Base-by-base conservation (phyloP, 2,888 invertebrate species). In the Acleris sparsana region DNA sequence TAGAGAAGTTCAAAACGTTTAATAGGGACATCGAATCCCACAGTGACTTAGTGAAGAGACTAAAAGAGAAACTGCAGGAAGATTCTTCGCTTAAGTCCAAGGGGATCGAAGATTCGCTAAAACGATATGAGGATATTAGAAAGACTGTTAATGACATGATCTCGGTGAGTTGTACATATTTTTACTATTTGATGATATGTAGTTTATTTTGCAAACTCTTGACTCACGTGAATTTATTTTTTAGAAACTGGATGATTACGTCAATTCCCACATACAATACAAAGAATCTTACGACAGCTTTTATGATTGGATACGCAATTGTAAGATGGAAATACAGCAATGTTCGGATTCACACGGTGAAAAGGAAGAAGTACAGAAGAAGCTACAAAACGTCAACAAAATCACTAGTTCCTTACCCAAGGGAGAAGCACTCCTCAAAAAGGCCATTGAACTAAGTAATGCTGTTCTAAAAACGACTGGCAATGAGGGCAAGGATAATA, bases 301-400 rank as follows among this genome's bases (percentile, higher is more conserved):
- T 65, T 95, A 96, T 64, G 98, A 98, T 74, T 98, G 97, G 97
- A 94, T 98, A 25, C 94, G 97, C 33, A 95, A 95, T 76, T 94
- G 95, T 17, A 95, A 96, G 77, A 93, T 96, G n/a, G 96, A 96
- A 72, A 94, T 97, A 33, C 97, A 97, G 78, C 96, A 97, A 74
- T 96, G 96, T 73, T 95, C 96, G 3, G 97, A 98, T 82, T 96
- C 97, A 0, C 97, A 97, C 79, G 98, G 98, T 3, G 98, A 98
- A 80, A 96, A 96, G 73, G 95, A 95, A 58, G 94, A 94, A 62
- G 95, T 96, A 0, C 93, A 95, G 64, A 95, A 96, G 73, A 97
- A 97, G 80, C 94, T 97, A 39, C 94, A 94, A 57, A 96, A 95
- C 76, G 94, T 97, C 29, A 94, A 94, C 60, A 94, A 95, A 73